Percentiles rank a stretch among this genome's conserved stretches.
phyloP scores from a whole-genome alignment of 2,888 invertebrate genomes.

The Acronicta psi region DNA sequence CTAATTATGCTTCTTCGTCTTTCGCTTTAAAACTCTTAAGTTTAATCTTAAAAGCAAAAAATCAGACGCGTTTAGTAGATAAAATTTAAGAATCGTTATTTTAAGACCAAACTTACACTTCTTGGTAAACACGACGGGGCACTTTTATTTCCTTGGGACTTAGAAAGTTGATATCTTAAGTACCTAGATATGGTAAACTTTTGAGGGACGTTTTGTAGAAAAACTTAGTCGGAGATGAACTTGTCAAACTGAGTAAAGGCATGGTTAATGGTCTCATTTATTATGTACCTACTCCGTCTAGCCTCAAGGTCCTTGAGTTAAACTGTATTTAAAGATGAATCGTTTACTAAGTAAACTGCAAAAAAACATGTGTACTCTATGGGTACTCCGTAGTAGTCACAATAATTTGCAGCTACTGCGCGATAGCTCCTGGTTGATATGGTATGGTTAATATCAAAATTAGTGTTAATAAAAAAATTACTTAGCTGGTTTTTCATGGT shows the following conservation, averaged over 20 bases:
- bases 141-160: slow-evolving; percentile 60
- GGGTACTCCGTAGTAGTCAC: too few relatives aligned
- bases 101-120: slow-evolving; percentile 45
- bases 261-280: slow-evolving; percentile 56
- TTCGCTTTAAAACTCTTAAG: neutral
- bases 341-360: neutral
- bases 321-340: slow-evolving; percentile 4
- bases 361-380: neutral
- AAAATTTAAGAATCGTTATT: slow-evolving; percentile 25
- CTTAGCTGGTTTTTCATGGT: too few relatives aligned
- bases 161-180: slow-evolving; percentile 59
- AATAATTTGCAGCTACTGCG: too few relatives aligned
- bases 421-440: too few relatives aligned
- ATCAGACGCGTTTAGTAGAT: slow-evolving; percentile 3
- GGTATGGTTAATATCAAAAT: too few relatives aligned
- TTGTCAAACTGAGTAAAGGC: slow-evolving; percentile 57
- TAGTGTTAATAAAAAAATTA: too few relatives aligned
- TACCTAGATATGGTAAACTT: slow-evolving; percentile 16
- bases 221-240: slow-evolving; percentile 33
- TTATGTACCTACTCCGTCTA: slow-evolving; percentile 27
- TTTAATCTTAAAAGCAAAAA: slow-evolving; percentile 14
- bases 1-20: too few relatives aligned
- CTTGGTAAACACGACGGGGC: slow-evolving; percentile 52
- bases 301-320: slow-evolving; percentile 1
- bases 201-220: slow-evolving; percentile 47